These are phyloP conservation scores for Antrozous pallidus DNA, from an alignment of 2,797 vertebrate genomes.

Conservation along the genomic window DNA sequence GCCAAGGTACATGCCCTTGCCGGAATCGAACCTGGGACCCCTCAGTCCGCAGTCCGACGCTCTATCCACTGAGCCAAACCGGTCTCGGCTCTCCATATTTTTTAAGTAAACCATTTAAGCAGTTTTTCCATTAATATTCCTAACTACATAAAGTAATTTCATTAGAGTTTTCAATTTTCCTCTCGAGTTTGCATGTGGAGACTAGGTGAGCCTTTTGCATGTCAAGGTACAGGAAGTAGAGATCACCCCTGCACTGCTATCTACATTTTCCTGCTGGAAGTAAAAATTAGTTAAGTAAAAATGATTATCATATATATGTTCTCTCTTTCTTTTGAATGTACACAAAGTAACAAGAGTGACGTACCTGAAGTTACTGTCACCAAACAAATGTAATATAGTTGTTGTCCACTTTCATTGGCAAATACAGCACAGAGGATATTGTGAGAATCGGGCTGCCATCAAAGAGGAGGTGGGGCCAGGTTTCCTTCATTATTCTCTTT, in stretches of 20 bases:
- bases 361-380: constrained; percentile 90
- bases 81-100: neutral
- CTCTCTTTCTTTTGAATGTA: neutral
- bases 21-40: too few species aligned
- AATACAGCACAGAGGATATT: constrained; percentile 99
- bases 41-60: too few species aligned
- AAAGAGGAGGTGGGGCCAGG: constrained; percentile 93
- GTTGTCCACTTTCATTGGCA: constrained; percentile 95
- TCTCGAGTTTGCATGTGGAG: constrained; percentile 96
- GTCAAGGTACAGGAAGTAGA: constrained; percentile 91
- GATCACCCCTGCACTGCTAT: constrained; percentile 89
- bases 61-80: too few species aligned
- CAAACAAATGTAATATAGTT: constrained; percentile 89
- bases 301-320: constrained; percentile 85
- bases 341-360: neutral
- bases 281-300: constrained; percentile 97
- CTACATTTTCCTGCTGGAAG: constrained; percentile 94
- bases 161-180: constrained; percentile 92
- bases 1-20: too few species aligned
- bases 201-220: constrained; percentile 94
- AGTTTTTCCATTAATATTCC: constrained; percentile 99
- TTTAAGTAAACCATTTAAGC: constrained; percentile 99
- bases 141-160: constrained; percentile 99
- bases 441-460: constrained; percentile 95
- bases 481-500: too few species aligned